These are phyloP conservation scores for Amblyornis subalaris DNA, from an alignment of 2,113 vertebrate species.

Conservation along the genomic window DNA sequence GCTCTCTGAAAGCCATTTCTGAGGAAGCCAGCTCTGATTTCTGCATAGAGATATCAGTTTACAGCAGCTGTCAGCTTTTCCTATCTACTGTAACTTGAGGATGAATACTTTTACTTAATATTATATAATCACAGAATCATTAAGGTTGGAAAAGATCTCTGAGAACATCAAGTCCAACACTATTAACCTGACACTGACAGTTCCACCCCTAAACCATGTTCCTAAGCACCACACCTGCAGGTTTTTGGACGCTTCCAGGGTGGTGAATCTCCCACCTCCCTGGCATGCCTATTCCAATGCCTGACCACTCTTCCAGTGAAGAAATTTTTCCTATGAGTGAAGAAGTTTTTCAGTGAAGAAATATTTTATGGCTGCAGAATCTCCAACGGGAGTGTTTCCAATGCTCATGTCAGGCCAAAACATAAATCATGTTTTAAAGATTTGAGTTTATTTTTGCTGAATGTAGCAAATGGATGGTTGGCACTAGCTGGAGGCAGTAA, in stretches of 20 bases:
- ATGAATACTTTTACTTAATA: not conserved
- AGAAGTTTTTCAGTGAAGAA: not conserved
- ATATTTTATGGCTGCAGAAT: not conserved
- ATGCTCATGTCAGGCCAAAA: not conserved
- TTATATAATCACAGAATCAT: not conserved
- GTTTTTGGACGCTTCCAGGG: not conserved
- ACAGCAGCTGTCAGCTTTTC: not conserved
- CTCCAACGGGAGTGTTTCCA: not conserved
- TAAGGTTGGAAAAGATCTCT: not conserved
- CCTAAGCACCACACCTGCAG: not conserved
- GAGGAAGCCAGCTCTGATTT: not conserved
- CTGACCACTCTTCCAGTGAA: not conserved
- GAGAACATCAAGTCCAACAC: not conserved
- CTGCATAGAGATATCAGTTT: not conserved
- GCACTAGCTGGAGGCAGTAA: not conserved
- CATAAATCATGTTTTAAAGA: not conserved
- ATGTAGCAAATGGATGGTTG: not conserved
- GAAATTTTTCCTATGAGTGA: not conserved
- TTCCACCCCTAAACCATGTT: not conserved
- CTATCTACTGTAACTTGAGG: not conserved
- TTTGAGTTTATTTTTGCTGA: not conserved
- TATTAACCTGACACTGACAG: not conserved
- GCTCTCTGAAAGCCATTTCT: not conserved
- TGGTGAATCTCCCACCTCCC: not conserved
- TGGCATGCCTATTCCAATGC: not conserved